These are phyloP conservation scores for Orientallactaga sibirica DNA, from an alignment of 2,797 vertebrate genomes.

Conservation along the genomic window DNA sequence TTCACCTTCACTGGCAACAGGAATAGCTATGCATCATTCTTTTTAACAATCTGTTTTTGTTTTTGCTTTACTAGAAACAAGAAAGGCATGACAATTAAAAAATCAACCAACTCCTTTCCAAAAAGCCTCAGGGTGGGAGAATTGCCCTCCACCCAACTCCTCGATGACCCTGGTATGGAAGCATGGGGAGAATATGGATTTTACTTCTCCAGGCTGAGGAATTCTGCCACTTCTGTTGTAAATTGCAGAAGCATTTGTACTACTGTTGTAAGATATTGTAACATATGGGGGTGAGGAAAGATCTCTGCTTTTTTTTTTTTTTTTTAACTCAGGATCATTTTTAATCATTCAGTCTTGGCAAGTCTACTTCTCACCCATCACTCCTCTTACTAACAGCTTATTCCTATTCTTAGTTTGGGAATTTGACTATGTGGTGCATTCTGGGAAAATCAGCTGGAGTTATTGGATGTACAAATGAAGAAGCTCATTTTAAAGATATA, in stretches of 20 bases:
- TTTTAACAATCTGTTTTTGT: background rate
- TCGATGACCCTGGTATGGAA: background rate
- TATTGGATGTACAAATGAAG: constrained; percentile 59
- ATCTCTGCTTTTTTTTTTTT: constrained; percentile 47
- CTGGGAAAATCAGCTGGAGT: constrained; percentile 64
- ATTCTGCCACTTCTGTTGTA: constrained; percentile 51
- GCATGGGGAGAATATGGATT: background rate
- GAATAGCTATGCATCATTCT: background rate
- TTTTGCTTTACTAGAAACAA: constrained; percentile 52
- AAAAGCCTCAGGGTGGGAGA: background rate
- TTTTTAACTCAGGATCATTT: constrained; percentile 59
- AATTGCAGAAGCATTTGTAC: constrained; percentile 9
- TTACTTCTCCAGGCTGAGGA: background rate
- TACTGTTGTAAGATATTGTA: constrained; percentile 49
- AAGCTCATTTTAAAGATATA: constrained; percentile 49
- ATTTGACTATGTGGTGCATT: constrained; percentile 66
- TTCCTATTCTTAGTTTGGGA: constrained; percentile 74
- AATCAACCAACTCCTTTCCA: constrained; percentile 10
- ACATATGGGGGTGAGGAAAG: background rate
- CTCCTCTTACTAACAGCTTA: constrained; percentile 70
- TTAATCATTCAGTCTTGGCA: constrained; percentile 68
- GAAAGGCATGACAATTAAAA: background rate
- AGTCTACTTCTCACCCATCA: constrained; percentile 59
- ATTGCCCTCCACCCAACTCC: background rate
- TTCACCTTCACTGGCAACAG: background rate